Evolutionary conservation across 92 coral and sea anemone genomes (phyloP).

Genomic region (Desmophyllum pertusum): DNA sequence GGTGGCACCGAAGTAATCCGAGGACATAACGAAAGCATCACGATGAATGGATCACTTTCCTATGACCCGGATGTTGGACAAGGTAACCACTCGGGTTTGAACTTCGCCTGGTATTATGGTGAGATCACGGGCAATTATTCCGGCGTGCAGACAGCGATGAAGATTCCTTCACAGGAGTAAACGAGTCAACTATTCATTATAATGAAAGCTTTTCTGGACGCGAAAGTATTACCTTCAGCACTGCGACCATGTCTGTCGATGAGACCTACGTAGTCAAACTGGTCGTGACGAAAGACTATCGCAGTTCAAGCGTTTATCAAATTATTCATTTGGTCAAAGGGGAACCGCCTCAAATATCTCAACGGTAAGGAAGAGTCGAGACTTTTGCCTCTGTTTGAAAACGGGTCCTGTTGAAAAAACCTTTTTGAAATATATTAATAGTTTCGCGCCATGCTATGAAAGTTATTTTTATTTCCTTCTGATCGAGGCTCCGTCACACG

Average conservation of each 20-base stretch:
- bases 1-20: slow-evolving; percentile 42
- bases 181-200: background rate
- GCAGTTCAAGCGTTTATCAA: slow-evolving; percentile 22
- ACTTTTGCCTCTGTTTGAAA: background rate
- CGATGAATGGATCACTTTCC: slow-evolving; percentile 36
- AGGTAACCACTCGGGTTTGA: slow-evolving; percentile 27
- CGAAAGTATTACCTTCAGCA: background rate
- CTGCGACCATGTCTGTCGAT: background rate
- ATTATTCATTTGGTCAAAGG: slow-evolving; percentile 19
- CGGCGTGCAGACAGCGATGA: background rate
- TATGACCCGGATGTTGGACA: slow-evolving; percentile 47
- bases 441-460: too few species aligned
- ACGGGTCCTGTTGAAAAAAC: too few species aligned
- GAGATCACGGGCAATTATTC: slow-evolving; percentile 17
- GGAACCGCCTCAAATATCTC: slow-evolving; percentile 23
- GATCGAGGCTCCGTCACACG: too few species aligned
- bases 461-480: too few species aligned
- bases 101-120: slow-evolving; percentile 30
- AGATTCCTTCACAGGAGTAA: background rate
- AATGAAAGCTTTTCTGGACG: background rate
- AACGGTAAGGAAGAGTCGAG: slow-evolving; percentile 11
- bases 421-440: too few species aligned
- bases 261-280: slow-evolving; percentile 12
- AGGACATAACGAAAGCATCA: slow-evolving; percentile 18
- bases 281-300: slow-evolving; percentile 32